A percentile compares a stretch with the other conserved stretches of the same genome.
These are phyloP conservation scores for Pterois miles DNA, from an alignment of 2,797 vertebrate genomes.

Conservation along the genomic window DNA sequence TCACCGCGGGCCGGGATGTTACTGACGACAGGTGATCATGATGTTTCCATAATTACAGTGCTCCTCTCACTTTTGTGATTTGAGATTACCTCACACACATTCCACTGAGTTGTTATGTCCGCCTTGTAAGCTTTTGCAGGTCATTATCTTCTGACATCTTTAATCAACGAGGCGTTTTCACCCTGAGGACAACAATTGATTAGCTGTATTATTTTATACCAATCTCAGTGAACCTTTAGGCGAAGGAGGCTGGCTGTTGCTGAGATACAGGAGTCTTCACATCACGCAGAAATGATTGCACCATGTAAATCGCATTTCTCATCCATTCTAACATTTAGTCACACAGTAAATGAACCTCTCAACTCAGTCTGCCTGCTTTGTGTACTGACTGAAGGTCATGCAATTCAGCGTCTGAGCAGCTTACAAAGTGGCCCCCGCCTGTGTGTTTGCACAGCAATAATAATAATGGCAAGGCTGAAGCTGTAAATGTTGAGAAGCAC, in stretches of 20 bases:
- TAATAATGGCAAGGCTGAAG: slow-evolving; percentile 20
- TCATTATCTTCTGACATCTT: slow-evolving; percentile 45
- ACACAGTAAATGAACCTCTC: slow-evolving; percentile 47
- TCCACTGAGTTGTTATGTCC: background rate
- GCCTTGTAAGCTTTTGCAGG: slow-evolving; percentile 22
- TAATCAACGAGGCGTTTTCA: slow-evolving; percentile 29
- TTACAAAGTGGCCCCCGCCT: slow-evolving; percentile 9
- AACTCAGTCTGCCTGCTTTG: slow-evolving; percentile 21
- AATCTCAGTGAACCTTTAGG: slow-evolving; percentile 36
- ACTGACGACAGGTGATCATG: slow-evolving; percentile 76
- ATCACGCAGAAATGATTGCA: slow-evolving; percentile 26
- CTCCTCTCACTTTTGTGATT: background rate
- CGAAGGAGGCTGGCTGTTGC: slow-evolving; percentile 42
- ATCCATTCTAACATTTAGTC: slow-evolving; percentile 42
- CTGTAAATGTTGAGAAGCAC: slow-evolving; percentile 48
- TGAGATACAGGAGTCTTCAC: slow-evolving; percentile 28
- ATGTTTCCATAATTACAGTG: slow-evolving; percentile 1
- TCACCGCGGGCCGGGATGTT: slow-evolving; percentile 67
- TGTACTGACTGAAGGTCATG: slow-evolving; percentile 38
- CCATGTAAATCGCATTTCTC: slow-evolving; percentile 29
- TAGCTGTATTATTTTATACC: slow-evolving; percentile 43
- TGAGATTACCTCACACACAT: background rate
- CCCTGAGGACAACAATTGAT: slow-evolving; percentile 36
- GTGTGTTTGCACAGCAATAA: slow-evolving; percentile 15
- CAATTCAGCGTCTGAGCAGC: slow-evolving; percentile 22